Percentiles rank a stretch among this genome's conserved stretches.
Conservation (phyloP, 2,797 vertebrate genomes). For the Scolopax bukidnonensis region DNA sequence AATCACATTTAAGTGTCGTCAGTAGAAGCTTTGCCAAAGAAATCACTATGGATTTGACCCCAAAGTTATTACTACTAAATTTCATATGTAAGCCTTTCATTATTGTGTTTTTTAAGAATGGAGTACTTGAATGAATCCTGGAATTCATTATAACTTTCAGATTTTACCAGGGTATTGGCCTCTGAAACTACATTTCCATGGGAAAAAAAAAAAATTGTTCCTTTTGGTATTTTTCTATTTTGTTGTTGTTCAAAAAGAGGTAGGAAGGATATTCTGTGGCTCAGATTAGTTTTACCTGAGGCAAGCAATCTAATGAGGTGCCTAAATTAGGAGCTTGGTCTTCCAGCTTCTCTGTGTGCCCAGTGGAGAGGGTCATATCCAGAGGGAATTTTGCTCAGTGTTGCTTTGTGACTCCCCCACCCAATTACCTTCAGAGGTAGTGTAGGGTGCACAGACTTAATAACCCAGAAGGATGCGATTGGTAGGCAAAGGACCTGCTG, state of each 20-base stretch:
- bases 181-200: background rate
- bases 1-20: slow-evolving; percentile 51
- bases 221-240: background rate
- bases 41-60: slow-evolving; percentile 48
- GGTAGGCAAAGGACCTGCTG: background rate
- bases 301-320: background rate
- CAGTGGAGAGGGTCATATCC: background rate
- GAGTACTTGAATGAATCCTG: slow-evolving; percentile 4
- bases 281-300: background rate
- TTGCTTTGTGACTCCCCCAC: background rate
- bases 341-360: background rate
- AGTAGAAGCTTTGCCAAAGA: slow-evolving; percentile 43
- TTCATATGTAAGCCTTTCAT: slow-evolving; percentile 50
- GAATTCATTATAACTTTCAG: slow-evolving; percentile 8
- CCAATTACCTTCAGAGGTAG: background rate
- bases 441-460: background rate
- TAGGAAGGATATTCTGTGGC: background rate
- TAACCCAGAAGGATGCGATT: background rate
- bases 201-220: background rate
- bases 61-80: slow-evolving; percentile 56
- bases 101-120: slow-evolving; percentile 58
- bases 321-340: background rate
- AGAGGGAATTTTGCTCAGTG: background rate
- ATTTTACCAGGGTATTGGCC: background rate
- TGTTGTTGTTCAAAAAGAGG: background rate